phyloP scores from a whole-genome alignment of 1,140 invertebrate species.

The Drosophila tristis region DNA sequence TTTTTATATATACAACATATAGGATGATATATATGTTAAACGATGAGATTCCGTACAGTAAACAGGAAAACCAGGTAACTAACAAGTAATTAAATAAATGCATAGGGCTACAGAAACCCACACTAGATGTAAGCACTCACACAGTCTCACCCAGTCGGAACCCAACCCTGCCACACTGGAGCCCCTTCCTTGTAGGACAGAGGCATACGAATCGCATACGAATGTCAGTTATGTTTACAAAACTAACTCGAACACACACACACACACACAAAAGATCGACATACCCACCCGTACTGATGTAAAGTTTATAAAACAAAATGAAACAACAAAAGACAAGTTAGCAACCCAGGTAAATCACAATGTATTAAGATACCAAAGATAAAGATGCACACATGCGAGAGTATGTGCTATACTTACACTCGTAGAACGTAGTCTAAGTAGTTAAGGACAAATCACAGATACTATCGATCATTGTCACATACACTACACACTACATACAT shows the following conservation, averaged over 20 bases:
- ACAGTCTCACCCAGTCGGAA: not conserved
- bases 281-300: slow-evolving; percentile 64
- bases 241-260: slow-evolving; percentile 19
- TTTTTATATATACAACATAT: slow-evolving; percentile 59
- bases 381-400: no score
- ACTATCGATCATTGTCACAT: not conserved
- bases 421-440: slow-evolving; percentile 24
- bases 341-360: slow-evolving; percentile 42
- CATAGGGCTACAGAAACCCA: not conserved
- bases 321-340: slow-evolving; percentile 44
- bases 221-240: slow-evolving; percentile 41
- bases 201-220: slow-evolving; percentile 14
- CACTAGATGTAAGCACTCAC: slow-evolving; percentile 21
- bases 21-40: slow-evolving; percentile 40
- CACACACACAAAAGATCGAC: slow-evolving; percentile 38
- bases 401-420: not conserved
- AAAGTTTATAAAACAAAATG: slow-evolving; percentile 55
- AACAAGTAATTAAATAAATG: slow-evolving; percentile 46
- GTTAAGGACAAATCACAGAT: slow-evolving; percentile 20
- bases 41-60: slow-evolving; percentile 29
- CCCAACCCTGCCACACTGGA: not conserved
- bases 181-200: slow-evolving; percentile 16
- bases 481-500: not conserved
- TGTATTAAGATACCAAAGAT: slow-evolving; percentile 14
- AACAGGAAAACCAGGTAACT: slow-evolving; percentile 77